Percentiles rank a stretch among this genome's conserved stretches.
Conservation (phyloP, 2,888 invertebrate species). For the Bombylius major region DNA sequence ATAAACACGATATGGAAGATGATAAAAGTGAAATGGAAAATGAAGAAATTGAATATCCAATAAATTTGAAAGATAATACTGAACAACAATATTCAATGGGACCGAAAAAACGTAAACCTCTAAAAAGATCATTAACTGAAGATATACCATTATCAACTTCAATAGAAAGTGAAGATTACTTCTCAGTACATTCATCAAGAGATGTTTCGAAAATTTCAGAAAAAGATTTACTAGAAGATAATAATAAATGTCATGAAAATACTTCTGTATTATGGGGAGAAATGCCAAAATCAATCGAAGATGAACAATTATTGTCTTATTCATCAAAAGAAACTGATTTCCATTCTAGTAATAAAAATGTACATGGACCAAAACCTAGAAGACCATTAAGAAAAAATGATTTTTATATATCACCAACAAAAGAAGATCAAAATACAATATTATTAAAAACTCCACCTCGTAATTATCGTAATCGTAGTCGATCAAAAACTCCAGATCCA, state of each 20-base stretch:
- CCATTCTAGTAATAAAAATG: too few relatives aligned
- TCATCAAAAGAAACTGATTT: too few relatives aligned
- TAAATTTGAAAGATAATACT: neutral
- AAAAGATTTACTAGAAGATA: neutral
- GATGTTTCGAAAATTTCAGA: neutral
- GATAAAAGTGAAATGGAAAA: too few relatives aligned
- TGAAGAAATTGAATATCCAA: too few relatives aligned
- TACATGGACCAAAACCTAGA: conserved; percentile 5
- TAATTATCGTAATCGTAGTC: conserved; percentile 1
- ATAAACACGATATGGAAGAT: too few relatives aligned
- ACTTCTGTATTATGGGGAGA: too few relatives aligned
- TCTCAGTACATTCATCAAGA: conserved; percentile 4
- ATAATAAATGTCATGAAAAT: neutral
- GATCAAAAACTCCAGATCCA: conserved; percentile 12
- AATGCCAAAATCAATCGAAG: too few relatives aligned
- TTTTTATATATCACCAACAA: neutral
- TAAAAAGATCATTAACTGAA: conserved; percentile 3
- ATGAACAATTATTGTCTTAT: too few relatives aligned
- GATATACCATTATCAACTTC: conserved; percentile 3
- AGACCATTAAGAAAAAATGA: neutral
- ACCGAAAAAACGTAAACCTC: conserved; percentile 7
- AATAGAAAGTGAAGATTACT: conserved; percentile 7
- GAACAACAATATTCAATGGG: neutral
- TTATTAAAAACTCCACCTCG: neutral
- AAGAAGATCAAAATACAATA: neutral